Evolutionary conservation across 2,888 invertebrate species (phyloP), one percentile per base, ranked within the genome.

Genomic region (Eurytoma californica): DNA sequence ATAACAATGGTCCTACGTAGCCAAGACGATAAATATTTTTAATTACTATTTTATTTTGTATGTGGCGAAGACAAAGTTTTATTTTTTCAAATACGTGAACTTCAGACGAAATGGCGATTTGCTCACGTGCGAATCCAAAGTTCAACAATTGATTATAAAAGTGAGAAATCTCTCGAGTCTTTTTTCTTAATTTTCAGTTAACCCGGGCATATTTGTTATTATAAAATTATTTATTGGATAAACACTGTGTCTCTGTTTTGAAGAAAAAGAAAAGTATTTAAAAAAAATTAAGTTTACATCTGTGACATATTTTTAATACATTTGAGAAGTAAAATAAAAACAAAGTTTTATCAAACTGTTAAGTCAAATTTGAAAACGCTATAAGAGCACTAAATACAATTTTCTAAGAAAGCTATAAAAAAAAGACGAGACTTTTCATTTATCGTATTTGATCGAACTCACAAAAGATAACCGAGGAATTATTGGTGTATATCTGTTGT

Each of bases 301-400:
- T 65, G 49, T 78, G 0, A 68, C 9, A 4, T 63, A 49, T 18
- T 49, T 30, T 63, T 61, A 13, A 30, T 70, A 57, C 63, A 69
- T 79, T 79, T 72, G 47, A 76, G 66, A 72, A 63, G 61, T 76
- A 76, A 68, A 80, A 79, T 75, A 65, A 79, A 70, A 79, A 76
- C 77, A 79, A 76, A 60, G 60, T 57, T 57, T 72, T 9, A n/a
- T n/a, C n/a, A n/a, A n/a, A n/a, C 58, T 24, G 24, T 58, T 24
- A 61, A 14, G 55, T 69, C 49, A 74, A 51, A 14, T 63, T 67
- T 72, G 47, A 73, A 51, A 72, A 61, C 58, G 51, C 67, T 51
- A 28, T 63, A 18, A 24, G 30, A 79, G 30, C 13, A 58, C 18
- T 55, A 69, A 69, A 65, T 74, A 73, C 53, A 69, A 58, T 55